A percentile compares a stretch with the other conserved stretches of the same genome.
Evolutionary conservation across 2,113 vertebrate genomes (phyloP).

Genomic region (Nibea albiflora): DNA sequence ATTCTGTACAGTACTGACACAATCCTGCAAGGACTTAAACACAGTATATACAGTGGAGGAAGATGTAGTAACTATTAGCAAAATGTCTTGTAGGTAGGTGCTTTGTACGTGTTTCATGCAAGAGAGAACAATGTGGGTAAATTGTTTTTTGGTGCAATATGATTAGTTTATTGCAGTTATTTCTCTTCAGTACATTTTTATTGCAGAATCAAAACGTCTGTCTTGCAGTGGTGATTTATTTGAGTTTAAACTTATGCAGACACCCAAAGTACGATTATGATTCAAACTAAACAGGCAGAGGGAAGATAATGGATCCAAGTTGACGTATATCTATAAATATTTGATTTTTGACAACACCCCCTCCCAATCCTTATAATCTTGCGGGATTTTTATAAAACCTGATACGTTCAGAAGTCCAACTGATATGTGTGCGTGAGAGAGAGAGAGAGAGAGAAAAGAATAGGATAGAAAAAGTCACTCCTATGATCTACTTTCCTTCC

Average conservation of each 20-base stretch:
- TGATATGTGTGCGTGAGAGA: background rate
- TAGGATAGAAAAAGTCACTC: background rate
- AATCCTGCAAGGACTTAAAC: constrained; percentile 57
- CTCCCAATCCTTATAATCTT: background rate
- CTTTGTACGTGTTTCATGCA: constrained; percentile 74
- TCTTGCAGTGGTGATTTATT: constrained; percentile 38
- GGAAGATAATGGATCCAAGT: background rate
- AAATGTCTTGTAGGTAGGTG: constrained; percentile 80
- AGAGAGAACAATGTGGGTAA: constrained; percentile 54
- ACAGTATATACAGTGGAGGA: constrained; percentile 63
- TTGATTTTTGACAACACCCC: background rate
- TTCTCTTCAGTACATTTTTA: constrained; percentile 47
- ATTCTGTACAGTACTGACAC: constrained; percentile 71
- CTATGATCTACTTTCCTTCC: constrained; percentile 2
- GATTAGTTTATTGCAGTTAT: constrained; percentile 61
- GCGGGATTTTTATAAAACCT: background rate
- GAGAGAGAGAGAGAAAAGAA: background rate
- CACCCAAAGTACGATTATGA: constrained; percentile 50
- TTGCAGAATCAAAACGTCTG: constrained; percentile 48
- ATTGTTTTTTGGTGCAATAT: constrained; percentile 51
- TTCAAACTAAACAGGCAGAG: constrained; percentile 19
- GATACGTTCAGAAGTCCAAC: background rate
- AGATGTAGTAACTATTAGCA: constrained; percentile 74
- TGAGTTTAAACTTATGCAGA: constrained; percentile 19
- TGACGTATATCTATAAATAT: constrained; percentile 10